These are phyloP conservation scores for Chloebia gouldiae DNA, from an alignment of 2,113 vertebrate genomes.

Conservation along the genomic window DNA sequence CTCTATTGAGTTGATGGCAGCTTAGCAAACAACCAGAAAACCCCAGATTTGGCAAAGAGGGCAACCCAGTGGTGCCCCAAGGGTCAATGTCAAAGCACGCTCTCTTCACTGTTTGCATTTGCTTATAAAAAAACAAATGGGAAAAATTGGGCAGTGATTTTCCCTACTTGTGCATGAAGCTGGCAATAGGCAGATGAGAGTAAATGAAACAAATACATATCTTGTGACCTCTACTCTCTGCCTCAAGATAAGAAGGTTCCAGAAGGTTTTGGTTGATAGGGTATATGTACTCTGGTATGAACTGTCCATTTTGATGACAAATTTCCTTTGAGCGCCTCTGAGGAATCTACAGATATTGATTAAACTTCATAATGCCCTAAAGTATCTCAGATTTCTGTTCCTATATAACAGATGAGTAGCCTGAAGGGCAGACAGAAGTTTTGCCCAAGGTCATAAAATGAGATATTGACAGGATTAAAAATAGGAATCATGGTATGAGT, in stretches of 20 bases:
- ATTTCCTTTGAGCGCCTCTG: not conserved
- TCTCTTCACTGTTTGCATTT: not conserved
- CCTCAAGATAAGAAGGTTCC: not conserved
- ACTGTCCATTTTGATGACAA: not conserved
- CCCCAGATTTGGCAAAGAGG: not conserved
- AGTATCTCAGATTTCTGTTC: not conserved
- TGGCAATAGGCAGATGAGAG: not conserved
- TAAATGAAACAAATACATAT: not conserved
- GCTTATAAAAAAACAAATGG: not conserved
- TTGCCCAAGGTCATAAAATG: slow-evolving; percentile 1
- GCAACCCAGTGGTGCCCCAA: not conserved
- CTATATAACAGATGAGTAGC: not conserved
- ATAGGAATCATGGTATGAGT: not conserved
- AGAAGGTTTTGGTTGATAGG: not conserved
- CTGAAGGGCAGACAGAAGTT: not conserved
- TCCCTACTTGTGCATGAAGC: not conserved
- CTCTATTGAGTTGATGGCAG: not conserved
- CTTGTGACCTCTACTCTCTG: not conserved
- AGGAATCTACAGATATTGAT: not conserved
- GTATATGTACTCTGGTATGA: not conserved
- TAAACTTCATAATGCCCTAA: not conserved
- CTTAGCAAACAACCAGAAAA: not conserved
- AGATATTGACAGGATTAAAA: not conserved
- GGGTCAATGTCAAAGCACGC: not conserved
- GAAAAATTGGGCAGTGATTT: not conserved